These are phyloP conservation scores for Caenorhabditis plicata DNA, from an alignment of 2,888 invertebrate genomes.

Conservation along the genomic window DNA sequence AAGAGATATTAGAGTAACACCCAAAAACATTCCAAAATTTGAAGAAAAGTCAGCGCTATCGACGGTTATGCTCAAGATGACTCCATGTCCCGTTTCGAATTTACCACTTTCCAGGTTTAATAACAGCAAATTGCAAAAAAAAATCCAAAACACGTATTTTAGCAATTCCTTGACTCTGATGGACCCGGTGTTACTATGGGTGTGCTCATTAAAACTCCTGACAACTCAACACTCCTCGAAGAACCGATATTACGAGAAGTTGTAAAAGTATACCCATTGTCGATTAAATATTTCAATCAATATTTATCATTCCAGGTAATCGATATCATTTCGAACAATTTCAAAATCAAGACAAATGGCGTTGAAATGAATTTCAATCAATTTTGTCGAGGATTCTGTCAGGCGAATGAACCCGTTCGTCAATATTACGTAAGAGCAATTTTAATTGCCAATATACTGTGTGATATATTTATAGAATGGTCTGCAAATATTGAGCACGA, in stretches of 20 bases:
- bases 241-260: slow-evolving; percentile 18
- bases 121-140: background rate
- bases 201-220: slow-evolving; percentile 36
- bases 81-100: slow-evolving; percentile 27
- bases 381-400: slow-evolving; percentile 56
- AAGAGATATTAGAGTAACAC: too few species aligned
- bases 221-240: slow-evolving; percentile 25
- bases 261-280: slow-evolving; percentile 22
- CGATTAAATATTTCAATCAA: too few species aligned
- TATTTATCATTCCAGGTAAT: too few species aligned
- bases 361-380: slow-evolving; percentile 37
- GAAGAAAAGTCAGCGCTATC: slow-evolving; percentile 33
- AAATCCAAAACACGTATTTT: slow-evolving; percentile 6
- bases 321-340: slow-evolving; percentile 26
- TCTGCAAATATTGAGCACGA: slow-evolving; percentile 41
- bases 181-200: slow-evolving; percentile 47
- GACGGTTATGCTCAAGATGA: slow-evolving; percentile 35
- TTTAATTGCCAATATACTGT: too few species aligned
- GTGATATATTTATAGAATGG: slow-evolving; percentile 42
- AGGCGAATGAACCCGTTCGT: slow-evolving; percentile 53
- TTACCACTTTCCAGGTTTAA: slow-evolving; percentile 25
- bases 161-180: slow-evolving; percentile 44
- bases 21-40: too few species aligned
- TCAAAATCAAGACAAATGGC: slow-evolving; percentile 27
- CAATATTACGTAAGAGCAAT: slow-evolving; percentile 40